phyloP scores from a whole-genome alignment of 2,113 vertebrate species.

The Crotalus horridus region DNA sequence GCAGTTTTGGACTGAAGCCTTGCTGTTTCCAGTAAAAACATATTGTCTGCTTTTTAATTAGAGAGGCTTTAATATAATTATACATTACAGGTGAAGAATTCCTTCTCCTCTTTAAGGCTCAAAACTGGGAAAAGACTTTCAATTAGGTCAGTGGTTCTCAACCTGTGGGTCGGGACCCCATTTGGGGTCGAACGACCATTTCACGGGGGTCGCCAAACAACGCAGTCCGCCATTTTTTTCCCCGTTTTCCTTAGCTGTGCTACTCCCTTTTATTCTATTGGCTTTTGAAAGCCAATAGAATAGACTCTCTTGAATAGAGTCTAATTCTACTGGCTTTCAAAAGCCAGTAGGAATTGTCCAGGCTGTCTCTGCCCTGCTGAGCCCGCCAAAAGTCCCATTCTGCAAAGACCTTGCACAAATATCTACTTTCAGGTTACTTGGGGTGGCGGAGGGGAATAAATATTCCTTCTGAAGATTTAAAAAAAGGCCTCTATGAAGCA shows the following conservation, averaged over 20 bases:
- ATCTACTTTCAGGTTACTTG: neutral
- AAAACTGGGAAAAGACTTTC: conserved; percentile 32
- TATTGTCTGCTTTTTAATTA: conserved; percentile 45
- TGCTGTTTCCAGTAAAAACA: conserved; percentile 32
- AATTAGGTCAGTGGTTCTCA: conserved; percentile 15
- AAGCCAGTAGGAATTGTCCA: too few species aligned
- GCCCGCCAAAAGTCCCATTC: too few species aligned
- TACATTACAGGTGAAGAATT: conserved; percentile 34
- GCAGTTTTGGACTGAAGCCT: neutral
- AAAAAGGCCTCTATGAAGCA: neutral
- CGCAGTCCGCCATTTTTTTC: too few species aligned
- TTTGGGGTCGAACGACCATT: too few species aligned
- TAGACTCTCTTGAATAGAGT: too few species aligned
- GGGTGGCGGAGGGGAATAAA: neutral
- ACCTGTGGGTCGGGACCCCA: too few species aligned
- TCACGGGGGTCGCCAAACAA: too few species aligned
- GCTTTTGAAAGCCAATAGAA: too few species aligned
- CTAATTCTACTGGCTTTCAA: too few species aligned
- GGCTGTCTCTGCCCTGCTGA: too few species aligned
- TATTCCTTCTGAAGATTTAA: neutral
- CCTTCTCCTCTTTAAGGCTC: conserved; percentile 41
- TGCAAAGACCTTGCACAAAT: neutral
- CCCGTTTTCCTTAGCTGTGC: too few species aligned
- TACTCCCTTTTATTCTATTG: too few species aligned
- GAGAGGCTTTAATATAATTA: conserved; percentile 27